These are phyloP conservation scores for Melanotaenia pygmaea DNA, from an alignment of 2,797 vertebrate genomes.

Conservation along the genomic window DNA sequence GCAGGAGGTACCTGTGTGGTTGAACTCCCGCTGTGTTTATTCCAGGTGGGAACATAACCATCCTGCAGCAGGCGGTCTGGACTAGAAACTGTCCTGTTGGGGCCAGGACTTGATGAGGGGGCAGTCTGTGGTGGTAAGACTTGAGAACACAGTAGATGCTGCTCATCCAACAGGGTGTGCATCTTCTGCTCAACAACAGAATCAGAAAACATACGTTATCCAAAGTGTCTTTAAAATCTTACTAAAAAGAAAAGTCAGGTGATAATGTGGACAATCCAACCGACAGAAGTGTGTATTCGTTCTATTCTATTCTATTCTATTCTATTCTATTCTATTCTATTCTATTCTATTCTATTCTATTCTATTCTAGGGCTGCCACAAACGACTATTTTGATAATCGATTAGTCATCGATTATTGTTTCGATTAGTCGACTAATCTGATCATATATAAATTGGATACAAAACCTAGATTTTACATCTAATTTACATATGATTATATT, in stretches of 20 bases:
- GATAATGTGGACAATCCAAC: too few species aligned
- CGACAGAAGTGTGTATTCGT: too few species aligned
- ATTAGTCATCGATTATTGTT: too few species aligned
- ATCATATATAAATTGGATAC: too few species aligned
- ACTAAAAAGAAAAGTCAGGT: not conserved
- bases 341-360: too few species aligned
- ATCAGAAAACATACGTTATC: slow-evolving; percentile 5
- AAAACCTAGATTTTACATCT: too few species aligned
- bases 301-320: too few species aligned
- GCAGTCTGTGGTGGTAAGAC: slow-evolving; percentile 41
- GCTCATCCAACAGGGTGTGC: slow-evolving; percentile 78
- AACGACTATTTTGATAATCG: too few species aligned
- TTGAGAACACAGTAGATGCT: slow-evolving; percentile 77
- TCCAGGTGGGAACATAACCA: slow-evolving; percentile 14
- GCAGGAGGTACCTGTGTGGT: slow-evolving; percentile 17
- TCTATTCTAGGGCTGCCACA: too few species aligned
- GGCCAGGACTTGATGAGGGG: not conserved
- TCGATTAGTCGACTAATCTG: too few species aligned
- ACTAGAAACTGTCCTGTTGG: slow-evolving; percentile 60
- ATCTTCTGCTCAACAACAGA: slow-evolving; percentile 71
- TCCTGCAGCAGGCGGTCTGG: slow-evolving; percentile 66
- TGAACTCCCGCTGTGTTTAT: slow-evolving; percentile 18
- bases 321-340: too few species aligned
- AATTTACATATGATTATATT: too few species aligned
- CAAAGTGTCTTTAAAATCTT: not conserved